Evolutionary conservation across 92 coral and sea anemone genomes (phyloP).

Genomic region (Micromussa lordhowensis): DNA sequence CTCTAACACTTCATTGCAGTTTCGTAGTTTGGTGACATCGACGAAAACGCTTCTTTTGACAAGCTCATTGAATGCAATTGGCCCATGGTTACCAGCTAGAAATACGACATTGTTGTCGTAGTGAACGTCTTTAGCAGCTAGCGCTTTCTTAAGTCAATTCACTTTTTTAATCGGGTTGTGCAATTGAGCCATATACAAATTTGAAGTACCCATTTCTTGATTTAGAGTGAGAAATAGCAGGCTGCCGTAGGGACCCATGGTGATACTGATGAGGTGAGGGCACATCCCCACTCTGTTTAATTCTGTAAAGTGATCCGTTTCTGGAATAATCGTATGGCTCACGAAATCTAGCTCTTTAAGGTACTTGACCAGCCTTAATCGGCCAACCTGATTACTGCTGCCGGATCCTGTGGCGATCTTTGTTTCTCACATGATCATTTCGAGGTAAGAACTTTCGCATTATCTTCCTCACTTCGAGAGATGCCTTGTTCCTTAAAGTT

Average conservation of each 20-base stretch:
- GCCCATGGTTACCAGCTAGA: constrained; percentile 13
- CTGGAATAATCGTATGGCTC: constrained; percentile 57
- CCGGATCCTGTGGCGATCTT: constrained; percentile 54
- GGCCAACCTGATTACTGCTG: constrained; percentile 44
- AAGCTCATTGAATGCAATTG: constrained; percentile 38
- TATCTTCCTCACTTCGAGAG: neutral
- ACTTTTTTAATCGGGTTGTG: constrained; percentile 41
- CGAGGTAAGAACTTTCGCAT: constrained; percentile 39
- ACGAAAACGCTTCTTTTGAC: constrained; percentile 48
- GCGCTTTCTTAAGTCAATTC: constrained; percentile 1
- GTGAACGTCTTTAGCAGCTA: constrained; percentile 36
- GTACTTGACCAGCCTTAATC: constrained; percentile 27
- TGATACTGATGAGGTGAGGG: constrained; percentile 24
- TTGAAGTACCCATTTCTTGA: constrained; percentile 17
- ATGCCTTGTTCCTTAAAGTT: constrained; percentile 39
- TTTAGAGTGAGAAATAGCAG: constrained; percentile 38
- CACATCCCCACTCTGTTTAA: constrained; percentile 45
- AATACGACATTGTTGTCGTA: constrained; percentile 14
- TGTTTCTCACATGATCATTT: constrained; percentile 60
- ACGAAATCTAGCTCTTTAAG: constrained; percentile 46
- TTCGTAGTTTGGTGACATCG: constrained; percentile 44
- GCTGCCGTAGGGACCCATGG: constrained; percentile 49
- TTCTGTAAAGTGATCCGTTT: constrained; percentile 49
- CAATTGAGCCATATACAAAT: constrained; percentile 30
- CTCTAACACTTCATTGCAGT: constrained; percentile 41